Conservation (phyloP, 2,797 vertebrate genomes). For the Lagorchestes hirsutus region DNA sequence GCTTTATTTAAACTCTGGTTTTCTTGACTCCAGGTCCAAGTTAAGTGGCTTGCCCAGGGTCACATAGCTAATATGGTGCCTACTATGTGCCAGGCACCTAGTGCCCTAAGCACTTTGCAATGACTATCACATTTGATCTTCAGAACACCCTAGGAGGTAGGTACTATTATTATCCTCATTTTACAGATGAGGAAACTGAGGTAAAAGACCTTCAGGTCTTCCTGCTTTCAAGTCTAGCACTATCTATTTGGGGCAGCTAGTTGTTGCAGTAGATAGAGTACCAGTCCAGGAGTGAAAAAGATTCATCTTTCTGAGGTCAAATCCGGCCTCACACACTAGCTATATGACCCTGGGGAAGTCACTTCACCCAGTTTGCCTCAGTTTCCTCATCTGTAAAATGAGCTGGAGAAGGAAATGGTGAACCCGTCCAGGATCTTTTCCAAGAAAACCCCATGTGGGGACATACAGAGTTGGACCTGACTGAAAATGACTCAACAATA, state of each 20-base stretch:
- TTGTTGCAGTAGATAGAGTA: neutral
- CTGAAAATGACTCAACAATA: neutral
- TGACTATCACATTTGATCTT: neutral
- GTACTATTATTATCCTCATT: neutral
- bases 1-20: neutral
- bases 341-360: neutral
- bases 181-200: neutral
- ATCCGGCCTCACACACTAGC: neutral
- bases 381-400: conserved; percentile 17
- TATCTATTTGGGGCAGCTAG: neutral
- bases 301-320: neutral
- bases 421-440: neutral
- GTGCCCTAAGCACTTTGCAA: neutral
- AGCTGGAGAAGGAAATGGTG: conserved; percentile 7
- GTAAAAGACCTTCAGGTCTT: neutral
- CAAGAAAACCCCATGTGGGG: neutral
- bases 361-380: conserved; percentile 21
- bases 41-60: neutral
- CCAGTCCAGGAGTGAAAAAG: neutral
- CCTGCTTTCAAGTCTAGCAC: neutral
- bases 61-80: neutral
- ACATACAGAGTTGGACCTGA: neutral
- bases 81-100: neutral
- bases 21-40: neutral
- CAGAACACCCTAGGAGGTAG: neutral